Percentiles rank a stretch among this genome's conserved stretches.
Conservation (phyloP, 2,113 vertebrate genomes). For the Rallus limicola region DNA sequence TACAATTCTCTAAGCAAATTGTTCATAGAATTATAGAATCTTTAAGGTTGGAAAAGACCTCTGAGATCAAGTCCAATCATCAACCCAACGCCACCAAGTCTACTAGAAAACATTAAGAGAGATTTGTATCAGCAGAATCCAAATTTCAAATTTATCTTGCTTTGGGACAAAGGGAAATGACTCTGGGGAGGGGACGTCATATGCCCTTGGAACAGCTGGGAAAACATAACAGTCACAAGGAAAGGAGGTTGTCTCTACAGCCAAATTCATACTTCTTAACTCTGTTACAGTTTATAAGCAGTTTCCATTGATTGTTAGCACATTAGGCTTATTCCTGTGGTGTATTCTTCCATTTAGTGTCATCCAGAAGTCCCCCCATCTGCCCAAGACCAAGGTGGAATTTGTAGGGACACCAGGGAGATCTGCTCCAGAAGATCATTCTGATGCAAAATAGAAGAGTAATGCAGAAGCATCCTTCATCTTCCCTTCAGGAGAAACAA, state of each 20-base stretch:
- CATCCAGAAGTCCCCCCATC: not conserved
- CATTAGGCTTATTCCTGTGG: not conserved
- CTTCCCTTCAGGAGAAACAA: not conserved
- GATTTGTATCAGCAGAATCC: not conserved
- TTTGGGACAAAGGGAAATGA: not conserved
- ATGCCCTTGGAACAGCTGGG: not conserved
- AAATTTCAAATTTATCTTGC: not conserved
- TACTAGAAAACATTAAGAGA: not conserved
- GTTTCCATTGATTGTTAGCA: not conserved
- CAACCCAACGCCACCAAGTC: too few species aligned
- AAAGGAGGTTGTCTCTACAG: not conserved
- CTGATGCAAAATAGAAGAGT: not conserved
- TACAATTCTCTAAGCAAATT: not conserved
- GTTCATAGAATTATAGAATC: too few species aligned
- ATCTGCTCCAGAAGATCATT: not conserved
- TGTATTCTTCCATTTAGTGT: not conserved
- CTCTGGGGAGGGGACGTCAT: too few species aligned
- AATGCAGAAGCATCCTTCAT: not conserved
- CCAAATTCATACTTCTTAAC: not conserved
- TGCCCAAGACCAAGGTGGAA: not conserved
- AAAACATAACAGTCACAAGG: not conserved
- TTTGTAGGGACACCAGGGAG: not conserved
- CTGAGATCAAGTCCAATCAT: too few species aligned
- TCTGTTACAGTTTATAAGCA: not conserved
- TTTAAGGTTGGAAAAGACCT: too few species aligned